Evolutionary conservation across 2,797 vertebrate genomes (phyloP), one percentile per base, ranked within the genome.

Genomic region (Phalloptychus januarius): DNA sequence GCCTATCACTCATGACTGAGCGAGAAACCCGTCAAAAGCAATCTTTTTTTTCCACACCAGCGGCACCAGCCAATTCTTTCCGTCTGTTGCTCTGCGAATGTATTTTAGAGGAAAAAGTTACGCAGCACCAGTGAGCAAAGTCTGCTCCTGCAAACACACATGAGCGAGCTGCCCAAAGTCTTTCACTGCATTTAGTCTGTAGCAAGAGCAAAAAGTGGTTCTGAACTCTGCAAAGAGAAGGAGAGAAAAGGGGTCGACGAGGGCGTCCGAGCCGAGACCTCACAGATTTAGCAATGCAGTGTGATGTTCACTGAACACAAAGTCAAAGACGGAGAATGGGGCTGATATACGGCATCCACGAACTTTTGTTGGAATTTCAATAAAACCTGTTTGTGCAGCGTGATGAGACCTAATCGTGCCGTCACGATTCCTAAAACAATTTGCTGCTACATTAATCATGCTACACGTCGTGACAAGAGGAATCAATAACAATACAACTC

Each of bases 21-120:
- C 18, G 20, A 67, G 63, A 67, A 40, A 40, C 63, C 36, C 25
- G 63, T 67, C 36, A 25, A 67, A 67, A 25, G 36, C 20, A 63
- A 63, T 63, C 61, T 63, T 36, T 36, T 33, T 61, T 63, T 63
- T 63, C 16, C 61, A 63, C 33, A 36, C 61, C 71, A 72, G 45
- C 45, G 36, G 28, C 31, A 36, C 45, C 28, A 25, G 45, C 71
- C n/a, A 72, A 48, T 72, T 72, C 71, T 52, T 52, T 12, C 71
- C 28, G 1, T 50, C 46, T 50, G 71, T 50, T 72, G 63, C 63
- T 40, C 63, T 67, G 63, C 13, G 63, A 67, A 40, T 5, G 63
- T 38, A 40, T 67, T 67, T 67, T 2, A 40, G 20, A 67, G 63
- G 25, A 11, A 40, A 61, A 67, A 36, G 61, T 63, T 63, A 4